Evolutionary conservation across 2,888 invertebrate species (phyloP), one percentile per base, ranked within the genome.

Genomic region (Acronicta psi): DNA sequence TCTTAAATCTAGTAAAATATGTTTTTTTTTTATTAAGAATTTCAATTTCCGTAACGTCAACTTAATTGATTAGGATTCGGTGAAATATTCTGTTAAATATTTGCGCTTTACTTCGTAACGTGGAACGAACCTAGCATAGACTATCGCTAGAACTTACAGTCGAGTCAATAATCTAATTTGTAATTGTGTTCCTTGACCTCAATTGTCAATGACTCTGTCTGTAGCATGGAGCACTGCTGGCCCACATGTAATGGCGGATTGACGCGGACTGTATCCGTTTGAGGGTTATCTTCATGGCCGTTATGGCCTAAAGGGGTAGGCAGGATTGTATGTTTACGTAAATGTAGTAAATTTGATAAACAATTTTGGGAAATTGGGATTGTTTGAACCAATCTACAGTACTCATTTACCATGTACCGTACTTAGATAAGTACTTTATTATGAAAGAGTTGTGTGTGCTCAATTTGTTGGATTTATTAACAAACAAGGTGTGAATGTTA

Each of bases 181-280:
- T 86, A 80, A 81, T 81, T 75, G 65, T 70, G 61, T 84, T 85
- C 89, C 89, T 87, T 89, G 88, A 85, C 87, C 88, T 42, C 83
- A 75, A 81, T 88, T 59, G 77, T 69, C 73, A 68, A 76, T 77
- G 77, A 70, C 78, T n/a, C n/a, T 73, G 59, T 47, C 65, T 69
- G 69, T 41, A 17, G 34, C 52, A 38, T 47, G 37, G 61, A 53
- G 53, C 57, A 51, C 47, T 71, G 55, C 58, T 64, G 45, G 56
- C 45, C 31, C 51, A 63, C 62, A 61, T 57, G 38, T 58, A 36
- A 60, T 61, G 53, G 55, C 58, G 37, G 18, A 23, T 36, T 50
- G 59, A 53, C 46, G 53, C 25, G 5, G 13, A 17, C 29, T 42
- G 37, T 45, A 20, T 16, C 17, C 20, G 7, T 11, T 38, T 1